Base-by-base conservation (phyloP, 1,140 invertebrate species). In the Acyrthosiphon pisum region DNA sequence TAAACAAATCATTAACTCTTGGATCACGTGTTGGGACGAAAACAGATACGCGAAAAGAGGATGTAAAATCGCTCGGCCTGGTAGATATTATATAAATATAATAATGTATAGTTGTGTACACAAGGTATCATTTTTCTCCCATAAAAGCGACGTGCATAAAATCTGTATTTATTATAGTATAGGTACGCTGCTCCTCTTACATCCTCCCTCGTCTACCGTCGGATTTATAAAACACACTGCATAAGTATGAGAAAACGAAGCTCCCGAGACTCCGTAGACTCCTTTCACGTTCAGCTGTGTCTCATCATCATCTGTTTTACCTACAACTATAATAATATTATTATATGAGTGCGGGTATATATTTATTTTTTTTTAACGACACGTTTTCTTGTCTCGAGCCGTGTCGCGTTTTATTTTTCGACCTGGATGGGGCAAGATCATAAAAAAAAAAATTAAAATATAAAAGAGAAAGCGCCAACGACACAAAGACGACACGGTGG, bases 131-230 rank as follows among this genome's bases (percentile, higher is more conserved):
- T 91, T 91, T 81, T 68, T 81, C 37, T 91, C 7, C 44, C 68
- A 81, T 91, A 76, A 48, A 91, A 76, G 90, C n/a, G 7, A 46
- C 44, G 60, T 46, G 90, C 90, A 91, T 91, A 81, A 91, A 91
- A 81, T 91, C 90, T 48, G 90, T 91, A 81, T 81, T 91, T 91
- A 81, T 91, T 81, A 44, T 88, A 53, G 41, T 4, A 50, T 50
- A 50, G 2, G 44, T 48, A 89, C 20, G 6, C 37, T 60, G 9
- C 26, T 44, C 3, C 60, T 35, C 2, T 26, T 48, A 7, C 6
- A 22, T 48, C 37, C 37, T 35, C 46, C 53, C 22, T 68, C 44
- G 60, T 18, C 30, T 30, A 44, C 20, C 1, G 41, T 68, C 41
- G 30, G n/a, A 81, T 46, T 76, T 91, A 76, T 91, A 81, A 81